phyloP scores from a whole-genome alignment of 2,797 vertebrate genomes.

The Toxotes lorentzi region DNA sequence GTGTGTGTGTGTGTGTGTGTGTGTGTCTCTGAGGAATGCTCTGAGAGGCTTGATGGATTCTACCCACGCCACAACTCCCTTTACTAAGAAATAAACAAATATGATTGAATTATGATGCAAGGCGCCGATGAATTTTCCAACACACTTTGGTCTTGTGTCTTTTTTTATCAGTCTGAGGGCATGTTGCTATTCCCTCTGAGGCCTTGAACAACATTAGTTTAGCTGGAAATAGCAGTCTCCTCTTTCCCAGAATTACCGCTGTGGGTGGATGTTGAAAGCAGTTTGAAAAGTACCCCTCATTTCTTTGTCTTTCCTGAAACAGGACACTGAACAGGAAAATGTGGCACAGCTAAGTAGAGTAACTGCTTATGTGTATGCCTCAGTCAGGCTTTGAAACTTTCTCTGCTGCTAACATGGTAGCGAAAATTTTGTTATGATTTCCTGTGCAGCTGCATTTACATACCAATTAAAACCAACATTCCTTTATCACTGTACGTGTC shows the following conservation, averaged over 20 bases:
- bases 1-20: not conserved
- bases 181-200: constrained; percentile 38
- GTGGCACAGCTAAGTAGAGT: constrained; percentile 9
- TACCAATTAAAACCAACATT: constrained; percentile 6
- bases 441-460: constrained; percentile 4
- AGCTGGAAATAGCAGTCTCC: constrained; percentile 60
- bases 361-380: constrained; percentile 12
- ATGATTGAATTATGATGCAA: constrained; percentile 52
- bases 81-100: constrained; percentile 57
- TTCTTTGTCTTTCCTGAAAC: constrained; percentile 64
- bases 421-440: constrained; percentile 12
- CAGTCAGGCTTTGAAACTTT: constrained; percentile 19
- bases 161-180: constrained; percentile 34
- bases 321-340: constrained; percentile 45
- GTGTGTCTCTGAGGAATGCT: constrained; percentile 34
- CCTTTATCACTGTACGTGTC: not conserved
- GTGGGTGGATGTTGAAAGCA: constrained; percentile 62
- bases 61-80: constrained; percentile 25
- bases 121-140: constrained; percentile 29
- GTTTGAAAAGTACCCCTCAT: constrained; percentile 52
- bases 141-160: constrained; percentile 24
- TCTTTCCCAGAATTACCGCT: constrained; percentile 53
- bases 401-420: not conserved
- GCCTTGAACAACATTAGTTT: constrained; percentile 58
- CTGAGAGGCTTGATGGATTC: constrained; percentile 41